Conservation (phyloP, 2,797 vertebrate genomes). For the Austrolebias charrua region DNA sequence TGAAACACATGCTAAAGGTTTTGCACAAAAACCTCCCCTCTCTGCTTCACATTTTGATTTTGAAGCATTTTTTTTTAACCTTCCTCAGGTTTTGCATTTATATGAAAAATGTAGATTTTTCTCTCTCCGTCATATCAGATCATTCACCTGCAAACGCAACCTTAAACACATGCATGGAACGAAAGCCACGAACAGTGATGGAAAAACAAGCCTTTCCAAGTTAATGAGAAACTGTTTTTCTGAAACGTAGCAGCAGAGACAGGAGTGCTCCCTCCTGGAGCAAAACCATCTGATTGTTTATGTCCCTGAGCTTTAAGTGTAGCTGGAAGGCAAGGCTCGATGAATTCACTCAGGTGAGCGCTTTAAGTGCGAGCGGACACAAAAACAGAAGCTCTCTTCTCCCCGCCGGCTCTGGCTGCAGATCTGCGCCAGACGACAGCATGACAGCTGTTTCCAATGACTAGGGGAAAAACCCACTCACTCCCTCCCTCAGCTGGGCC, state of each 20-base stretch:
- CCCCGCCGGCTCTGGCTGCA: slow-evolving; percentile 64
- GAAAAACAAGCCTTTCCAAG: slow-evolving; percentile 40
- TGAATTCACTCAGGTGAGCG: slow-evolving; percentile 70
- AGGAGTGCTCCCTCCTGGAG: slow-evolving; percentile 42
- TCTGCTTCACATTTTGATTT: slow-evolving; percentile 58
- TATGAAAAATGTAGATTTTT: slow-evolving; percentile 17
- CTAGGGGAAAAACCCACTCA: slow-evolving; percentile 70
- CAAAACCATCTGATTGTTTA: slow-evolving; percentile 53
- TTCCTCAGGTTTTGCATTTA: slow-evolving; percentile 42
- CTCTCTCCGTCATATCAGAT: slow-evolving; percentile 30
- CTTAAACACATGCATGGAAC: neutral
- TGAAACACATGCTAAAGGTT: slow-evolving; percentile 70
- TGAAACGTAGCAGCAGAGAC: slow-evolving; percentile 39
- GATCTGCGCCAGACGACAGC: slow-evolving; percentile 65
- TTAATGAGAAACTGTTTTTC: slow-evolving; percentile 55
- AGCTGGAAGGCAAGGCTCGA: slow-evolving; percentile 56
- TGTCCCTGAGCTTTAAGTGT: slow-evolving; percentile 48
- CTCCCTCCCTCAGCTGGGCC: slow-evolving; percentile 63
- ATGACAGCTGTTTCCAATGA: slow-evolving; percentile 77
- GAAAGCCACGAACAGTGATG: slow-evolving; percentile 49
- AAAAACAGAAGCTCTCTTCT: slow-evolving; percentile 42
- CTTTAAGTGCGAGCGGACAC: slow-evolving; percentile 52
- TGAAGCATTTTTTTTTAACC: slow-evolving; percentile 38
- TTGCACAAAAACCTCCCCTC: slow-evolving; percentile 41
- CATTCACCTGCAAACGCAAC: slow-evolving; percentile 21